Percentiles rank a stretch among this genome's conserved stretches.
Evolutionary conservation across 2,888 invertebrate genomes (phyloP).

Genomic region (Linnaemya vulpina): DNA sequence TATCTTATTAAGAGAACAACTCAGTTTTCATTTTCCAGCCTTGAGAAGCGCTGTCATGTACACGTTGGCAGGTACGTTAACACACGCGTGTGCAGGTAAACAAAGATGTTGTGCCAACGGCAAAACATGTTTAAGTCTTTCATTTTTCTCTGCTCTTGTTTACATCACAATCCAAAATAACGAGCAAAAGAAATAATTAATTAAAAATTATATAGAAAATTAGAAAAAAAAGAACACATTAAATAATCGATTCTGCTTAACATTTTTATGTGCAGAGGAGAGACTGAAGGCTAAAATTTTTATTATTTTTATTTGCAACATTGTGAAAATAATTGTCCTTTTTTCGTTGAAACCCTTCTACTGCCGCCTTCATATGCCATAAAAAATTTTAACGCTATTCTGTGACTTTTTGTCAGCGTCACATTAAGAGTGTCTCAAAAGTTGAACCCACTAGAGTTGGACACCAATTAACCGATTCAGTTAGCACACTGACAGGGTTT

Average conservation of each 20-base stretch:
- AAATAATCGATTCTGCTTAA: background rate
- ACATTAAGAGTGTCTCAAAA: too few relatives aligned
- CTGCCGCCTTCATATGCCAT: too few relatives aligned
- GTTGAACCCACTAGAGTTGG: too few relatives aligned
- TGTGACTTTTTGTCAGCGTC: too few relatives aligned
- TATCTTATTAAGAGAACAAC: background rate
- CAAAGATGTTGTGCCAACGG: background rate
- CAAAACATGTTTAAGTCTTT: conserved; percentile 45
- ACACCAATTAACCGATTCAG: too few relatives aligned
- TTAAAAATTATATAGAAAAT: background rate
- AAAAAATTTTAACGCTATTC: too few relatives aligned
- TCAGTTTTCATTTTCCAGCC: background rate
- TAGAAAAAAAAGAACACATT: conserved; percentile 24
- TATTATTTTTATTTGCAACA: too few relatives aligned
- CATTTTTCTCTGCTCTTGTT: conserved; percentile 5
- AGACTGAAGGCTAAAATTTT: too few relatives aligned
- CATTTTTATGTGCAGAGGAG: too few relatives aligned
- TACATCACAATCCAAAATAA: conserved; percentile 12
- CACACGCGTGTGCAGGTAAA: background rate
- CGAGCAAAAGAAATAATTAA: conserved; percentile 17
- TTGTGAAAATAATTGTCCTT: too few relatives aligned
- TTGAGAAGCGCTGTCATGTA: background rate
- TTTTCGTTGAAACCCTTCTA: too few relatives aligned
- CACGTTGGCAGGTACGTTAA: background rate
- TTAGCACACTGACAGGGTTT: too few relatives aligned